Base-by-base conservation (phyloP, 2,888 invertebrate species). In the Unio delphinus region DNA sequence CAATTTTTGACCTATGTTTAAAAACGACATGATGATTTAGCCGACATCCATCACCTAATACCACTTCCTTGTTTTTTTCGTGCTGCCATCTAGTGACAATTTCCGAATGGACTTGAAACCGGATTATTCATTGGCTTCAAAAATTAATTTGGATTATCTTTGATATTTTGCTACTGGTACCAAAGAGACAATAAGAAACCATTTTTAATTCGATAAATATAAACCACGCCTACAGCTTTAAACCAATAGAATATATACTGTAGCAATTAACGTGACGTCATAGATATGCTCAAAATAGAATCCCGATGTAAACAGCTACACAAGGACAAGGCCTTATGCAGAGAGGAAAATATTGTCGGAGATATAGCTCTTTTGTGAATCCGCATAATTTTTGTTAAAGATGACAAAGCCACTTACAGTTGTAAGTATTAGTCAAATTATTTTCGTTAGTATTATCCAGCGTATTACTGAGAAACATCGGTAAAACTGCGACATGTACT, bases 401-500 rank as follows among this genome's bases (percentile, higher is more conserved):
- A 83, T 81, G 83, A 82, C 82, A 70, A 83, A 83, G 71, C 86
- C 86, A 45, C 67, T 84, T 20, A 82, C 82, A 66, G 86, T 86
- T 68, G 86, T 86, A 73, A 84, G 84, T 82, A 67, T 45, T 20
- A 11, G 58, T 62, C 62, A 55, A 15, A 11, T 45, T 59, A 59
- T 58, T 61, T 60, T 20, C 30, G 17, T 26, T 8, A 34, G 34
- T 34, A 58, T 18, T 59, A 65, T 30, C 34, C 63, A n/a, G 20
- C 57, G 18, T 20, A 30, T 8, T 30, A n/a, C 62, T 62, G 5
- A 17, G 45, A 45, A 11, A 45, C 11, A 45, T 45, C 11, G 3
- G 45, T 45, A 15, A 15, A 45, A 45, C 15, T 15, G 8, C 15
- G 45, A 15, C 45, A 15, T 45, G 15, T 0, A 15, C 45, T 45